Base-by-base conservation (phyloP, 1,140 invertebrate species). In the Manduca sexta region DNA sequence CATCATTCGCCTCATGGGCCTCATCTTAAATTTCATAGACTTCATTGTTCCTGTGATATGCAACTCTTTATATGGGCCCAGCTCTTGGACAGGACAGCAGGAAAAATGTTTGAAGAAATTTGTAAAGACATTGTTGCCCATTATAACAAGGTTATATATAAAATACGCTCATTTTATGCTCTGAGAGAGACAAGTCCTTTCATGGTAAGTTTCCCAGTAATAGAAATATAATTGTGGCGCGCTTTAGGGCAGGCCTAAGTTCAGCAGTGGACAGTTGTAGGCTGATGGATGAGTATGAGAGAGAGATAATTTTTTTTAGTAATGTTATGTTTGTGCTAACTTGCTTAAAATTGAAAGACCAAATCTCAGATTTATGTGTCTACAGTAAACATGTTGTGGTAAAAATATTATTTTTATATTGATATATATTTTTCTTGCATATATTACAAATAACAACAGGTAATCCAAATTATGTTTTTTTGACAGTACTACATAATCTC, bases 21-120 rank as follows among this genome's bases (percentile, higher is more conserved):
- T 96, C n/a, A 59, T 91, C 16, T 56, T 91, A 3, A 92, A 93
- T 30, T 72, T 95, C 17, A 74, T 92, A 56, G 95, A 97, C 85
- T 96, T 93, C 70, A 77, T 93, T 12, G 91, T 95, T 18, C 95
- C 95, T 17, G 86, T 90, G 17, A 57, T 96, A 16, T 90, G 89
- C n/a, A 88, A 90, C 6, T 88, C 89, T 16, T 64, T 95, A 3
- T 91, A 90, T 43, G 88, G 89, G 18, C 71, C 89, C 1, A 89
- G 86, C 31, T 89, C 89, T 47, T 96, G 94, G 95, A 94, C 91
- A 43, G 92, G 90, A 1, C 88, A 89, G 16, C 92, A 96, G 54
- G 95, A 97, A 65, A 91, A 41, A 89, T 92, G 63, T 93, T 92
- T 79, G 93, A 95, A 71, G 90, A 94, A 49, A 91, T 94, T 60